Percentiles rank a stretch among this genome's conserved stretches.
Evolutionary conservation across 2,113 vertebrate genomes (phyloP).

Genomic region (Scalopus aquaticus): DNA sequence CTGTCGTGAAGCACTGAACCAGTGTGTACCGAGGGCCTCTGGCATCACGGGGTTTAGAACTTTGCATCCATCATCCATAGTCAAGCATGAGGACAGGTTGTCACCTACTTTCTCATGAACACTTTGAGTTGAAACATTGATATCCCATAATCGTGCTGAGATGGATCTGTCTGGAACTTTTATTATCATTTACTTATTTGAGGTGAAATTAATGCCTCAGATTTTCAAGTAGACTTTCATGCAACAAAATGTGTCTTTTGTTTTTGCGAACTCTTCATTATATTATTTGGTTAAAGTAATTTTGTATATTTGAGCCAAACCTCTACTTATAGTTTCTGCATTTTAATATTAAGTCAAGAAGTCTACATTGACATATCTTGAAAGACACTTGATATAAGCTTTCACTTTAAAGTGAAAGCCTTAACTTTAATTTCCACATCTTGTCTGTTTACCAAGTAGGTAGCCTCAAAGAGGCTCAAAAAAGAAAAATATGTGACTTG

Average conservation of each 20-base stretch:
- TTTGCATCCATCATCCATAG: background rate
- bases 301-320: background rate
- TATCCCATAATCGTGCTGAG: background rate
- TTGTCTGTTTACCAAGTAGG: background rate
- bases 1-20: background rate
- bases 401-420: no score
- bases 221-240: background rate
- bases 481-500: background rate
- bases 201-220: background rate
- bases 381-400: background rate
- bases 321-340: background rate
- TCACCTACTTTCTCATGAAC: background rate
- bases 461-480: background rate
- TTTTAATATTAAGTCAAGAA: conserved; percentile 35
- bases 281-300: background rate
- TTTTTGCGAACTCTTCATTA: background rate
- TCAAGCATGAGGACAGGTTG: background rate
- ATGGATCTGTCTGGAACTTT: background rate
- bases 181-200: background rate
- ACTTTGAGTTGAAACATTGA: background rate
- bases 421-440: background rate
- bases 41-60: accelerated
- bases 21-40: no score
- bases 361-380: background rate
- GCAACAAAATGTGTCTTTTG: background rate